Evolutionary conservation across 1,140 invertebrate species (phyloP), one percentile per base, ranked within the genome.

Genomic region (Drosophila neocordata): DNA sequence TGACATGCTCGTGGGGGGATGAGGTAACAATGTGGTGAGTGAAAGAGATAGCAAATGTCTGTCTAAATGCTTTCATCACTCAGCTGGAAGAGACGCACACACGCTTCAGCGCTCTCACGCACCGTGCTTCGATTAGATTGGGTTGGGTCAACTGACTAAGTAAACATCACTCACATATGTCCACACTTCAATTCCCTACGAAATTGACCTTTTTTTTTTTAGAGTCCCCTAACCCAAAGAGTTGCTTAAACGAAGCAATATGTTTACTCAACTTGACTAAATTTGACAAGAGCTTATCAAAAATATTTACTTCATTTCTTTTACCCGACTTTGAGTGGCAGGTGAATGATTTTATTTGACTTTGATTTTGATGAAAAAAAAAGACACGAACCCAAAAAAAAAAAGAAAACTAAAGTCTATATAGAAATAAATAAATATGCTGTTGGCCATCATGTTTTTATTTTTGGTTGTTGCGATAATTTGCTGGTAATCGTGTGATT

Each of bases 11-110:
- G 59, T n/a, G 53, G 20, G 38, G 20, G 57, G n/a, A 41, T 37
- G 13, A 15, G 57, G 35, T 11, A 18, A 35, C 48, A 2, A 24
- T 9, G 15, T n/a, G 35, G 9, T 15, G 58, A 20, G 22, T 24
- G 56, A 60, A 18, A 31, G 37, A 69, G 15, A 48, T 3, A 20
- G 15, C 41, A 48, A 20, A 48, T 71, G 74, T 60, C 79, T 80
- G 82, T 70, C 83, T 87, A 84, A 84, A 84, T 84, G 81, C 77
- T 84, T 84, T 84, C 81, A 84, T 84, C 81, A 81, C 82, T 84
- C 82, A 84, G 73, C 81, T 84, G 81, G 81, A 84, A 77, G 81
- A 60, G 81, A 60, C 62, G 52, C 63, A 74, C 69, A 65, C 81
- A 84, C 81, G 81, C 81, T 81, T 73, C 81, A 55, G 60, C 79